phyloP scores from a whole-genome alignment of 2,888 invertebrate species.

The Troilus luridus region DNA sequence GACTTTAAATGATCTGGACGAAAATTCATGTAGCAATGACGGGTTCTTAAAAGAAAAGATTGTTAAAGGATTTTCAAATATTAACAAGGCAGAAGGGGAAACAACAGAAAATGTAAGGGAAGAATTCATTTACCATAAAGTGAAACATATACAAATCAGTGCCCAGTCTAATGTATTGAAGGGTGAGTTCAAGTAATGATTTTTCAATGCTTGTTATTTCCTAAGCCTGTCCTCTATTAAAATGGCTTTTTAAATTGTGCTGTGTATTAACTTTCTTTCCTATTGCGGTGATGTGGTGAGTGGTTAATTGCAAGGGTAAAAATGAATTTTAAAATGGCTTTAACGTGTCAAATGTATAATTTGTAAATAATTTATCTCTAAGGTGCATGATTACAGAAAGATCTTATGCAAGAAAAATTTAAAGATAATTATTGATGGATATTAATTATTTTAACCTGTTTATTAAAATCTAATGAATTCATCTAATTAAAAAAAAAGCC shows the following conservation, averaged over 20 bases:
- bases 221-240: background rate
- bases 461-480: too few relatives aligned
- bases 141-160: constrained; percentile 39
- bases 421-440: too few relatives aligned
- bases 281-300: too few relatives aligned
- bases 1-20: background rate
- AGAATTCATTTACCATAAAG: background rate
- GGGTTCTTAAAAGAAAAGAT: background rate
- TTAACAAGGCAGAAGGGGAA: background rate
- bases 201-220: background rate
- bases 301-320: too few relatives aligned
- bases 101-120: background rate
- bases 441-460: too few relatives aligned
- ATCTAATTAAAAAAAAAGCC: too few relatives aligned
- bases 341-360: too few relatives aligned
- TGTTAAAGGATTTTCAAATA: background rate
- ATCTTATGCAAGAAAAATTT: too few relatives aligned
- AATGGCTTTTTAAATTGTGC: background rate
- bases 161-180: constrained; percentile 5
- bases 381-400: too few relatives aligned
- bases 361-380: too few relatives aligned
- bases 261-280: background rate
- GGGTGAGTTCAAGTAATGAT: constrained; percentile 23
- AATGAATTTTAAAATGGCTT: too few relatives aligned
- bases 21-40: background rate